A percentile compares a stretch with the other conserved stretches of the same genome.
Evolutionary conservation across 2,113 vertebrate genomes (phyloP).

Genomic region (Myotis davidii): DNA sequence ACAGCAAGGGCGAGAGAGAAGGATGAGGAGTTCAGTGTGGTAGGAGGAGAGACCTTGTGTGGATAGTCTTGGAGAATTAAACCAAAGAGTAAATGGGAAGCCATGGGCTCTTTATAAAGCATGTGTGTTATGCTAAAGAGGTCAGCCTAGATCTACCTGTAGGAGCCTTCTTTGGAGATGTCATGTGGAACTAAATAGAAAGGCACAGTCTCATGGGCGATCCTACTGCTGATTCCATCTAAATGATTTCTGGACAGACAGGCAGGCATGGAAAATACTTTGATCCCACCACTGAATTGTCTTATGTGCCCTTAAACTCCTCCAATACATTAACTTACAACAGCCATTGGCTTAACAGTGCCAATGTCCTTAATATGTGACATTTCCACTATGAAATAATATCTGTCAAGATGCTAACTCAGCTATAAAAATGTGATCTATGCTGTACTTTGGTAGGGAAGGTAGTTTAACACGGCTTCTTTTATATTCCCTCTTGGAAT

Average conservation of each 20-base stretch:
- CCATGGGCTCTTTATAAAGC: background rate
- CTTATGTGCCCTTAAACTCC: background rate
- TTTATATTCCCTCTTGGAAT: background rate
- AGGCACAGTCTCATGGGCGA: background rate
- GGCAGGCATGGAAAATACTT: background rate
- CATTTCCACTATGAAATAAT: slow-evolving; percentile 69
- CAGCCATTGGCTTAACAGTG: slow-evolving; percentile 56
- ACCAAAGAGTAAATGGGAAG: background rate
- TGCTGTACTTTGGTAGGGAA: slow-evolving; percentile 65
- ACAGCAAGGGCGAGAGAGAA: background rate
- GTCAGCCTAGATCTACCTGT: background rate
- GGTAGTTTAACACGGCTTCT: slow-evolving; percentile 60
- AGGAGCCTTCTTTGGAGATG: background rate
- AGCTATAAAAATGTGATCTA: slow-evolving; percentile 69
- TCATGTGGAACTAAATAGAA: background rate
- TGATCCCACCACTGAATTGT: slow-evolving; percentile 1
- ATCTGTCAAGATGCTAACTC: slow-evolving; percentile 75
- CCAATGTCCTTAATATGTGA: slow-evolving; percentile 66
- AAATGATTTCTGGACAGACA: background rate
- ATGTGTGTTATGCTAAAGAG: background rate
- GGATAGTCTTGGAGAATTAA: background rate
- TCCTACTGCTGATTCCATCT: background rate
- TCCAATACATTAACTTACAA: slow-evolving; percentile 56
- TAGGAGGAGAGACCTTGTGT: background rate
- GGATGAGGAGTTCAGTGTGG: background rate